Base-by-base conservation (phyloP, 2,797 vertebrate species). In the Neosalanx taihuensis region DNA sequence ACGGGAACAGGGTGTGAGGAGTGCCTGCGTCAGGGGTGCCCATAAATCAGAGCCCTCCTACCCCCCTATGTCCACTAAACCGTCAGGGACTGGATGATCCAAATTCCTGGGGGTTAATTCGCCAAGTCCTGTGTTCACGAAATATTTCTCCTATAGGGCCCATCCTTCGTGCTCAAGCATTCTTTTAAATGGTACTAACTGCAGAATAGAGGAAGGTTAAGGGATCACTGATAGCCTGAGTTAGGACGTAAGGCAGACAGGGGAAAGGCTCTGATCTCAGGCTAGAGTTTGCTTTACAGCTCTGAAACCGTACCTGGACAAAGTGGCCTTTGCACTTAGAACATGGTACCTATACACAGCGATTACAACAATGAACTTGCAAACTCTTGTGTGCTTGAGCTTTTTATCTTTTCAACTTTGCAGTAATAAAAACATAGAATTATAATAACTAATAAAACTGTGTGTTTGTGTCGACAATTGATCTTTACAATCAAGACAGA, bases 1-100 rank as follows among this genome's bases (percentile, higher is more conserved):
- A 89, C 90, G 89, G 91, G 92, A 94, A 93, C 92, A 90, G 89
- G 91, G 93, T 94, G 92, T 92, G 94, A 94, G 93, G 92, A 88
- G 83, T 82, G 89, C 85, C 91, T 86, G 88, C 90, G 89, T 92
- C 92, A 94, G 92, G 87, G 94, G 91, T 91, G 90, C 89, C 94
- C 93, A 95, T 96, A 96, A 97, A 97, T 96, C 94, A 95, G 89
- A 88, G 83, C 84, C 82, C 88, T 86, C 81, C 85, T 89, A 85
- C 88, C 88, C 85, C 41, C 82, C 81, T 83, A 80, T 83, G 83
- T 87, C 86, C 86, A 86, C 84, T 87, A 85, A 88, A 78, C 86
- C 88, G 86, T 82, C 89, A 85, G 84, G 86, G 81, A 86, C 80
- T 85, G 85, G 85, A 92, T 90, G 83, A 90, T 88, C 89, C 89